Base-by-base conservation (phyloP, 2,113 vertebrate species). In the Asarcornis scutulata region DNA sequence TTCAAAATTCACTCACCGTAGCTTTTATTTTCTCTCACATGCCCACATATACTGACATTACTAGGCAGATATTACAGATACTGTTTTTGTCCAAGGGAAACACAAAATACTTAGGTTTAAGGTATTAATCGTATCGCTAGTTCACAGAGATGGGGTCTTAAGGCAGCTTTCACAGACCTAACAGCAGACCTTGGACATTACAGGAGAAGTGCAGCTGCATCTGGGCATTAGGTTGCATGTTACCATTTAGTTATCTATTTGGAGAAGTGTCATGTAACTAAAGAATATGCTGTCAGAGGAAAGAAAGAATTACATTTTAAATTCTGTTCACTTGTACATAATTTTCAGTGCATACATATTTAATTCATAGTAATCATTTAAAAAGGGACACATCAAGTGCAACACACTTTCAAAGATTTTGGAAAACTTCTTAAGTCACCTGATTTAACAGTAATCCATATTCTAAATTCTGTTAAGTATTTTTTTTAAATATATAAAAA, bases 391-490 rank as follows among this genome's bases (percentile, higher is more conserved):
- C 11, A 22, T 34, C 20, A 22, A 78, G 2, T 32, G 1, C 69
- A 80, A 62, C 10, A 60, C 8, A 46, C 21, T 56, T 34, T 21
- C 68, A 63, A 71, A 81, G 34, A 83, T 55, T 72, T 64, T 68
- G 23, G 77, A 96, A 94, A 93, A 32, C 52, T 64, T 93, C 94
- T 91, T 17, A 83, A 91, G 60, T 67, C 20, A 13, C n/a, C 60
- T 59, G 68, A 78, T 83, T 85, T 84, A 88, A 88, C 42, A 75
- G 31, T 58, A 94, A 79, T 53, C 36, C 7, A 31, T 71, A 80
- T 34, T 38, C 50, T 74, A 58, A 94, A 86, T 89, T 93, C 34
- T 86, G 60, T 66, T 40, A 67, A 64, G 44, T 18, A 79, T 52
- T 67, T 86, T 91, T 88, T 91, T 66, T 8, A 67, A 75, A 40